Conservation (phyloP, 2,888 invertebrate genomes). For the Heliconius erato region DNA sequence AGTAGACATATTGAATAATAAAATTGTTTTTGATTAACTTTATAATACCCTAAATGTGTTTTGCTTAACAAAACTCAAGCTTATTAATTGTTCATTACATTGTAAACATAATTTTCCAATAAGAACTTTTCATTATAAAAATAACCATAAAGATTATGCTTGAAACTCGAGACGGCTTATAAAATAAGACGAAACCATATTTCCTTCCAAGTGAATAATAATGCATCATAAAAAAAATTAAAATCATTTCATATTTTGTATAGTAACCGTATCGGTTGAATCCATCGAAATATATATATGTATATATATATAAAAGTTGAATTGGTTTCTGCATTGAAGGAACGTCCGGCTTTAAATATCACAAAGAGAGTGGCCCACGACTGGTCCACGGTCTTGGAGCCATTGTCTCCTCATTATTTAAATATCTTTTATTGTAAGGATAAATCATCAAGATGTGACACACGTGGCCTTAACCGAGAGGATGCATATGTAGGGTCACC, state of each 20-base stretch:
- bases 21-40: background rate
- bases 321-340: slow-evolving; percentile 31
- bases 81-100: background rate
- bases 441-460: slow-evolving; percentile 42
- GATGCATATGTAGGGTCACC: slow-evolving; percentile 20
- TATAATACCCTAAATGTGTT: background rate
- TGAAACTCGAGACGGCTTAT: slow-evolving; percentile 26
- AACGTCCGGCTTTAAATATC: slow-evolving; percentile 36
- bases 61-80: background rate
- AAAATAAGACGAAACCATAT: slow-evolving; percentile 27
- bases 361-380: slow-evolving; percentile 33
- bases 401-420: slow-evolving; percentile 45
- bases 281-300: slow-evolving; percentile 20
- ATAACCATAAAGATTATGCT: slow-evolving; percentile 12
- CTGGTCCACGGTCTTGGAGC: slow-evolving; percentile 32
- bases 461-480: slow-evolving; percentile 39
- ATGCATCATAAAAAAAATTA: slow-evolving; percentile 15
- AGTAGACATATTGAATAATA: background rate
- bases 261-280: slow-evolving; percentile 32
- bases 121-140: slow-evolving; percentile 2
- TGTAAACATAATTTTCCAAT: slow-evolving; percentile 8
- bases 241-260: slow-evolving; percentile 35
- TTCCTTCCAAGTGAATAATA: slow-evolving; percentile 28
- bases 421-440: slow-evolving; percentile 40
- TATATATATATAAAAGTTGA: slow-evolving; percentile 21